Evolutionary conservation across 1,140 invertebrate species (phyloP), one percentile per base, ranked within the genome.

Genomic region (Campoletis sonorensis): DNA sequence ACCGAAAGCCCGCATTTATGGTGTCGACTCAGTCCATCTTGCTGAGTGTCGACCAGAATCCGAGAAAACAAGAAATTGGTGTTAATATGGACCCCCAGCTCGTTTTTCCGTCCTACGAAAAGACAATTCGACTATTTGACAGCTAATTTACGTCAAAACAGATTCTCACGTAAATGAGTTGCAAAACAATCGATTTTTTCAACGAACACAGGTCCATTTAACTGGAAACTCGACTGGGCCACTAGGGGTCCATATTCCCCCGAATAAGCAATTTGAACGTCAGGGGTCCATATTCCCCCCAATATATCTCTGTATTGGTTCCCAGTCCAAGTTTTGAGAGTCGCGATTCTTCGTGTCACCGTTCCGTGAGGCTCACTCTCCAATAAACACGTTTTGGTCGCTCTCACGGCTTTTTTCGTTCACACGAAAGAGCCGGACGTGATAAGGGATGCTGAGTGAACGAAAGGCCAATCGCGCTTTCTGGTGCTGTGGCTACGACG

Each of bases 361-460:
- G 5, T n/a, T 21, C 51, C 10, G 16, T 4, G 51, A 54, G 10
- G n/a, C 51, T 54, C 16, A 18, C 18, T 54, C 51, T 54, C 51
- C 18, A 54, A 54, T 54, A 54, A 54, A 64, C 61, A 64, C 61
- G 27, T 64, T 33, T 61, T 54, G 23, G 27, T 77, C 75, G 51
- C 51, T 54, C 51, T n/a, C 7, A 2, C 16, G 4, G 18, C 1
- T 21, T 54, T 21, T 54, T 21, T 54, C 16, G 16, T 8, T n/a
- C 16, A 18, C 16, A 54, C 51, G 51, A 54, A 0, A 45, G 23
- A 64, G 23, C 61, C 61, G 61, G 61, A 64, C 61, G 54, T 45
- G 51, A 64, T 64, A 64, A 64, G 61, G 61, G 61, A 64, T 64
- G 61, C 61, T 15, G n/a, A 23, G 21, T 64, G 61, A 64, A 13